A percentile compares a stretch with the other conserved stretches of the same genome.
Evolutionary conservation across 2,888 invertebrate species (phyloP).

Genomic region (Ephialtes manifestator): DNA sequence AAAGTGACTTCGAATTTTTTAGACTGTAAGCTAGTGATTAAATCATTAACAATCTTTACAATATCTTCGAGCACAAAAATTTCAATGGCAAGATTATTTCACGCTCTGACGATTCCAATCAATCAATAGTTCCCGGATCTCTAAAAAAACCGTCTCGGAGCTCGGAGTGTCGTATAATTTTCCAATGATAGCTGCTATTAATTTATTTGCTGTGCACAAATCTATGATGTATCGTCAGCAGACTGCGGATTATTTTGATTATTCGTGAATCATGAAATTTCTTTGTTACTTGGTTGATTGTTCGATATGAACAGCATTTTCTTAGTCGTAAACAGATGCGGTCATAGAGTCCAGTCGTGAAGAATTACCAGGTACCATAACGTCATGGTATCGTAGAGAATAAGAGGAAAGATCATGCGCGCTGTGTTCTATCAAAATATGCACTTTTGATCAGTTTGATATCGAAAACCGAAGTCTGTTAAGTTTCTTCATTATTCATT

Average conservation of each 20-base stretch:
- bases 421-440: constrained; percentile 47
- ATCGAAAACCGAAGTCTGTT: constrained; percentile 44
- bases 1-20: no score
- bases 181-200: background rate
- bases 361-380: constrained; percentile 4
- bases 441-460: constrained; percentile 21
- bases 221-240: constrained; percentile 33
- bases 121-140: background rate
- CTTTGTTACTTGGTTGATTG: constrained; percentile 32
- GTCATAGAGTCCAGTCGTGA: constrained; percentile 15
- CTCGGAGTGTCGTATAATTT: constrained; percentile 17
- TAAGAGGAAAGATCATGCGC: background rate
- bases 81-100: background rate
- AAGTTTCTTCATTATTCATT: constrained; percentile 53
- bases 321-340: background rate
- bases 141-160: background rate
- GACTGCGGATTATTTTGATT: constrained; percentile 15
- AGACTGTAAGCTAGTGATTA: no score
- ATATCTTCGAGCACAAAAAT: background rate
- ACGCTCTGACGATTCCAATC: background rate
- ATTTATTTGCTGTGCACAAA: constrained; percentile 10
- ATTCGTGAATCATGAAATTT: constrained; percentile 54
- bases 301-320: background rate
- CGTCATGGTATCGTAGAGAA: constrained; percentile 3
- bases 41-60: no score